Conservation (phyloP, 2,888 invertebrate species). For the Sympetrum striolatum region DNA sequence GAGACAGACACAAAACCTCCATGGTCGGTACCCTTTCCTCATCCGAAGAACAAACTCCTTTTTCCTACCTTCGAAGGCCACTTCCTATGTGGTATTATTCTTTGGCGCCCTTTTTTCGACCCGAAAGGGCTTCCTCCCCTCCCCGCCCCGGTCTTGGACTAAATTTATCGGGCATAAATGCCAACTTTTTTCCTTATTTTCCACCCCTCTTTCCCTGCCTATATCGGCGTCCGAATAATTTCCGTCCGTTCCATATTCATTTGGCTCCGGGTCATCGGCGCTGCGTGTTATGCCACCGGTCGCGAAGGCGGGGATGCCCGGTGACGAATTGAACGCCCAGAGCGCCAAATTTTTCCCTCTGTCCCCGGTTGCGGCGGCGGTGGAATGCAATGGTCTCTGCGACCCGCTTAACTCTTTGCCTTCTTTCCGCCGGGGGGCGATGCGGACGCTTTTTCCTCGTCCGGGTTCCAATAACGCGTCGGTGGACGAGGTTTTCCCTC, state of each 20-base stretch:
- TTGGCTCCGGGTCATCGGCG: conserved; percentile 25
- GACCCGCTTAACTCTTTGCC: too few relatives aligned
- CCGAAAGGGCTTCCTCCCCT: not conserved
- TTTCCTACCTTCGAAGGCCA: not conserved
- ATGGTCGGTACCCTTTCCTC: not conserved
- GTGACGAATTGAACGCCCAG: conserved; percentile 2
- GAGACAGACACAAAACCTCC: too few relatives aligned
- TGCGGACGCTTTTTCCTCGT: too few relatives aligned
- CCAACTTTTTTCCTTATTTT: not conserved
- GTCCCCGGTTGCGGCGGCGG: not conserved
- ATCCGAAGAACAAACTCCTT: not conserved
- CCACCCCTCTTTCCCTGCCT: not conserved
- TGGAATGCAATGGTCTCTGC: not conserved
- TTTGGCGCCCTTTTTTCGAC: not conserved
- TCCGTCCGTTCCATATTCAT: conserved; percentile 38
- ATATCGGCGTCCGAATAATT: conserved; percentile 37
- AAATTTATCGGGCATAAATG: conserved; percentile 44
- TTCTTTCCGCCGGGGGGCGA: too few relatives aligned
- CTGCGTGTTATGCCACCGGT: not conserved
- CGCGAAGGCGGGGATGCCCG: not conserved
- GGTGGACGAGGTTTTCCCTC: not conserved
- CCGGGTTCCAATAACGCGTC: too few relatives aligned
- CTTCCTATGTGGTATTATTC: not conserved
- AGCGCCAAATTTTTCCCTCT: conserved; percentile 20
- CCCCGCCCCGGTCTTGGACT: not conserved